Base-by-base conservation (phyloP, 2,888 invertebrate genomes). In the Cylindroiulus punctatus region DNA sequence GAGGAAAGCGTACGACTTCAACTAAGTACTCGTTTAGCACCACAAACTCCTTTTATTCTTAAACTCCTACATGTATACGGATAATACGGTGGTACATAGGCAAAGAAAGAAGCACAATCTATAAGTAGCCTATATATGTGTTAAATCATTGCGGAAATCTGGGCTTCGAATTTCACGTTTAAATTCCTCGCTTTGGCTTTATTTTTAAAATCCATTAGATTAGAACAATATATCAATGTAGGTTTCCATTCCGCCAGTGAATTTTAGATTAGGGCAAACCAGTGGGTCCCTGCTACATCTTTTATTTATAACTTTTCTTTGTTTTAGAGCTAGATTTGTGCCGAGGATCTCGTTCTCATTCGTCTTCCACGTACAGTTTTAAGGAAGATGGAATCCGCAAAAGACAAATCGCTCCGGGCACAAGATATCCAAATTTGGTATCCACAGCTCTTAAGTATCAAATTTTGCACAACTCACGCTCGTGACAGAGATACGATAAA, bases 191-290 rank as follows among this genome's bases (percentile, higher is more conserved):
- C 76, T 30, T 30, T 76, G 76, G 76, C 76, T 76, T 76, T 76
- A 76, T 76, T 76, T 76, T 76, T 76, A 76, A 76, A 76, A 76
- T 76, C 76, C 76, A 76, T 76, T 76, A 76, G 76, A 76, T 76
- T 76, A 76, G 76, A 76, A 76, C 76, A 76, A 76, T 76, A 76
- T 76, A 76, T 76, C 76, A 76, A 76, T 76, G 76, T 76, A 76
- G 30, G 76, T 76, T 76, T 76, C 76, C 30, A 76, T 76, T 76
- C 76, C 76, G 26, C 76, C 76, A 30, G 76, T 76, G 76, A 76
- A 76, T 76, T 76, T 76, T 76, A 76, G 76, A 76, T 76, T 76
- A 76, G 76, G 76, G 76, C 30, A 76, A 76, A 76, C 76, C 76
- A 76, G 76, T 76, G 76, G 76, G 30, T 76, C 76, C 76, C 76